Evolutionary conservation across 2,888 invertebrate species (phyloP).

Genomic region (Amblyteles armatorius): DNA sequence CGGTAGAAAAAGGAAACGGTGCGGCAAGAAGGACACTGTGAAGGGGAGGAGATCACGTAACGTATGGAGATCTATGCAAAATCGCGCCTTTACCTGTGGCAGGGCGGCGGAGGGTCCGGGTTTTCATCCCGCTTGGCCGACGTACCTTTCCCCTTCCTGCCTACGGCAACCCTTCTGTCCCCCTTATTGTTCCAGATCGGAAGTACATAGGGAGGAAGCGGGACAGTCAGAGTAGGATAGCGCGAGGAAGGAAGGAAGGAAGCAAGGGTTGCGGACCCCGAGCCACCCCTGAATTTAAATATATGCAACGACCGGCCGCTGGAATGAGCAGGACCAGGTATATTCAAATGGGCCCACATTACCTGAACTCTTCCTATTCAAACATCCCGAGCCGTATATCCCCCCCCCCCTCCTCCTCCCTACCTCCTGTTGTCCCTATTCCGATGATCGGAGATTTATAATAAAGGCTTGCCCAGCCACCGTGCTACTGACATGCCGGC

Average conservation of each 20-base stretch:
- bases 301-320: constrained; percentile 82
- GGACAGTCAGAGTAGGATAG: constrained; percentile 23
- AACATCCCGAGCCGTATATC: constrained; percentile 75
- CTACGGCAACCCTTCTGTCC: constrained; percentile 50
- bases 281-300: constrained; percentile 82
- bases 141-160: constrained; percentile 35
- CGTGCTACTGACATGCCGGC: constrained; percentile 59
- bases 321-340: constrained; percentile 76
- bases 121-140: constrained; percentile 42
- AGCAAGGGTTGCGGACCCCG: constrained; percentile 64
- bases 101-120: constrained; percentile 69
- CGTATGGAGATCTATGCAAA: constrained; percentile 85
- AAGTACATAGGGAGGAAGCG: constrained; percentile 73
- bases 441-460: constrained; percentile 84
- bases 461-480: constrained; percentile 77
- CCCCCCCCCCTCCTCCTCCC: constrained; percentile 64
- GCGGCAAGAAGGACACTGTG: constrained; percentile 1
- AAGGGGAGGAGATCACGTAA: constrained; percentile 73
- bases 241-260: constrained; percentile 53
- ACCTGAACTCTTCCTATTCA: constrained; percentile 84
- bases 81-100: constrained; percentile 82
- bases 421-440: constrained; percentile 54
- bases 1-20: constrained; percentile 69
- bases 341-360: constrained; percentile 83
- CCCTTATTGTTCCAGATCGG: constrained; percentile 82